phyloP scores from a whole-genome alignment of 2,113 vertebrate species.

The Ibidorhyncha struthersii region DNA sequence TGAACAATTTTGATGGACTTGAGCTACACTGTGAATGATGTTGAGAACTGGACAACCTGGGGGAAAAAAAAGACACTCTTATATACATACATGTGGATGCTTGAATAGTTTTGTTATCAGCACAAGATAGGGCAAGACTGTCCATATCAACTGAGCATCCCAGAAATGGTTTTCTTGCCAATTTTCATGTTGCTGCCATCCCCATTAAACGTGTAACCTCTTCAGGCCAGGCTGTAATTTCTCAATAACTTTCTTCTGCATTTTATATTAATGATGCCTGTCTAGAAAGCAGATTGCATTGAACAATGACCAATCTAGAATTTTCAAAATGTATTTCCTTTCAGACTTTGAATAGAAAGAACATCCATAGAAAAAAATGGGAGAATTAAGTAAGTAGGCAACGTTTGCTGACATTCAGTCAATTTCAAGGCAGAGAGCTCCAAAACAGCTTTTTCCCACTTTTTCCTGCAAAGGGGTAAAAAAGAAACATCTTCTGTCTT shows the following conservation, averaged over 20 bases:
- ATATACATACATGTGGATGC: not conserved
- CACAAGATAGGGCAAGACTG: not conserved
- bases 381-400: not conserved
- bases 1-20: not conserved
- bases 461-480: not conserved
- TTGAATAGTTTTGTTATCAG: not conserved
- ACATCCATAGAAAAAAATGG: not conserved
- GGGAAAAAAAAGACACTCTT: fast-evolving
- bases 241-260: not conserved
- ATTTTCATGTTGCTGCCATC: not conserved
- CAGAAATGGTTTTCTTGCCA: not conserved
- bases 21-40: not conserved
- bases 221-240: not conserved
- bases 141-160: not conserved
- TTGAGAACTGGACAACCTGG: not conserved
- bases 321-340: not conserved
- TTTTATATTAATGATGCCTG: not conserved
- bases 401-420: not conserved
- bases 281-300: not conserved
- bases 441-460: not conserved
- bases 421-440: not conserved
- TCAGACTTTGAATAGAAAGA: not conserved
- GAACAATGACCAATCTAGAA: not conserved
- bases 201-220: not conserved
- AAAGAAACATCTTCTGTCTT: not conserved